Percentiles rank a stretch among this genome's conserved stretches.
phyloP scores from a whole-genome alignment of 2,113 vertebrate genomes.

The Pardalotus punctatus region DNA sequence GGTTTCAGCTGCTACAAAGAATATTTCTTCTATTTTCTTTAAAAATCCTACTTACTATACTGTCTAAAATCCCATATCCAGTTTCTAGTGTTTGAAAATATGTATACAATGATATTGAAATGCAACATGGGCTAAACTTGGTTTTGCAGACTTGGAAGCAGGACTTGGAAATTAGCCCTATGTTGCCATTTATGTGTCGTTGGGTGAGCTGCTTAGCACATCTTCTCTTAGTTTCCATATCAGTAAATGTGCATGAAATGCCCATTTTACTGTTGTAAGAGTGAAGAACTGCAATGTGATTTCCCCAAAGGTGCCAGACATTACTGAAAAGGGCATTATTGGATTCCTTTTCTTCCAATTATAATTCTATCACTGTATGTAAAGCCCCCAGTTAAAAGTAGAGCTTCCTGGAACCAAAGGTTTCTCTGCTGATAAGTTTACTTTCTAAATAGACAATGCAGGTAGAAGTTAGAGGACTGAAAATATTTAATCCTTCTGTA shows the following conservation, averaged over 20 bases:
- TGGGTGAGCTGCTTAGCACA: background rate
- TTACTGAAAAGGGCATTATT: background rate
- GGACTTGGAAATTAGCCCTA: rapidly evolving
- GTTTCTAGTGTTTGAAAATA: background rate
- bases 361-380: background rate
- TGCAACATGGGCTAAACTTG: background rate
- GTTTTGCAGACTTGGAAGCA: background rate
- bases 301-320: background rate
- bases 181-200: background rate
- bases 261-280: background rate
- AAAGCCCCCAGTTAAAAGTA: background rate
- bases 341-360: background rate
- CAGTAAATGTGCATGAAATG: background rate
- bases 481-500: background rate
- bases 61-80: background rate
- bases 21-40: background rate
- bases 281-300: background rate
- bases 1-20: background rate
- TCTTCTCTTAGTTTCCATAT: background rate
- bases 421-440: background rate
- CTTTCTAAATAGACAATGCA: background rate
- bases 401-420: background rate
- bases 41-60: background rate
- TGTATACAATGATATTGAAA: background rate
- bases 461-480: background rate